phyloP scores from a whole-genome alignment of 2,888 invertebrate species.

The Orthosia cruda region DNA sequence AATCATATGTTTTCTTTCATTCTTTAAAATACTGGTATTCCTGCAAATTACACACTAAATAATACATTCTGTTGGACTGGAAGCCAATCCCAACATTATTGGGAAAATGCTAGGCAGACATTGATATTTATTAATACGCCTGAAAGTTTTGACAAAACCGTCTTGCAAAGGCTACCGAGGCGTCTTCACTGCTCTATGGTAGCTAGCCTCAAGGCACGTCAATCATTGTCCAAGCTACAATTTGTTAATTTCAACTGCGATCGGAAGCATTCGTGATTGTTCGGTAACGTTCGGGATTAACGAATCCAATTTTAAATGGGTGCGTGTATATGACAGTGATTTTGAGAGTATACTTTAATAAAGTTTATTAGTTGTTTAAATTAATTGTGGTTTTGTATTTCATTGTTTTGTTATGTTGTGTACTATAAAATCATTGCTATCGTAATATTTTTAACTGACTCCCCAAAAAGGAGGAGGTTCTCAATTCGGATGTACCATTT shows the following conservation, averaged over 20 bases:
- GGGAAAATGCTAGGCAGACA: too few relatives aligned
- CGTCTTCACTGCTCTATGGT: not conserved
- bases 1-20: too few relatives aligned
- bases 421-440: not conserved
- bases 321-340: conserved; percentile 41
- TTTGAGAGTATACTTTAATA: conserved; percentile 4
- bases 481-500: too few relatives aligned
- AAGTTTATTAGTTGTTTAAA: conserved; percentile 22
- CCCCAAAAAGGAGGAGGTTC: too few relatives aligned
- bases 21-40: too few relatives aligned
- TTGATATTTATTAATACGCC: too few relatives aligned
- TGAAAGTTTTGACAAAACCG: too few relatives aligned
- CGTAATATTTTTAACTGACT: too few relatives aligned
- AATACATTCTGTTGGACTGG: too few relatives aligned
- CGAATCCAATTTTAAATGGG: conserved; percentile 50
- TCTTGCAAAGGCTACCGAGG: not conserved
- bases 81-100: too few relatives aligned
- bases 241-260: conserved; percentile 44
- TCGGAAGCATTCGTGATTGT: conserved; percentile 12
- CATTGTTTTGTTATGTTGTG: conserved; percentile 1
- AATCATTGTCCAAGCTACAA: conserved; percentile 49
- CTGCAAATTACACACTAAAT: too few relatives aligned
- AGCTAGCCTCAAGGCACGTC: conserved; percentile 45
- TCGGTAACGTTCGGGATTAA: conserved; percentile 9
- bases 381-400: not conserved